Evolutionary conservation across 2,888 invertebrate genomes (phyloP).

Genomic region (Myathropa florea): DNA sequence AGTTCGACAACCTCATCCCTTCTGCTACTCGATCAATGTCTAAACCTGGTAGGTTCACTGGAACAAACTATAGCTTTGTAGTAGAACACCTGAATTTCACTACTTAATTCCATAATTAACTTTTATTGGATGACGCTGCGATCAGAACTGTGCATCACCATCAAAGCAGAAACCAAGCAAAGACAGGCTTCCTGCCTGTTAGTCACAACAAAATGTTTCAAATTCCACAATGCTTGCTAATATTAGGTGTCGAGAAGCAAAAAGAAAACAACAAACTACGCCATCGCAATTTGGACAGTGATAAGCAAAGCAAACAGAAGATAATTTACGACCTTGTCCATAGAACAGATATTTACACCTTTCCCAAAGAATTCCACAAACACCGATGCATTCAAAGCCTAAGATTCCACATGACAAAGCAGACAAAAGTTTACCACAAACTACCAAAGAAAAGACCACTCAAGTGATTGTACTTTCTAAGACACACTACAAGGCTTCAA

Average conservation of each 20-base stretch:
- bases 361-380: not conserved
- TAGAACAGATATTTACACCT: not conserved
- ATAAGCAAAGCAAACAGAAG: not conserved
- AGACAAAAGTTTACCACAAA: not conserved
- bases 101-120: too few species aligned
- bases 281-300: not conserved
- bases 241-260: not conserved
- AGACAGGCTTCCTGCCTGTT: too few species aligned
- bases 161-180: too few species aligned
- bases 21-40: too few species aligned
- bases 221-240: not conserved
- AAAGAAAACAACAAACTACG: not conserved
- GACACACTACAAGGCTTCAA: slow-evolving; percentile 18
- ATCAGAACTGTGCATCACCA: too few species aligned
- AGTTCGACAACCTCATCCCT: too few species aligned
- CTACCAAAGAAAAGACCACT: not conserved
- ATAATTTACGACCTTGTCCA: not conserved
- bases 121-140: too few species aligned
- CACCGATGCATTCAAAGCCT: too few species aligned
- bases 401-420: not conserved
- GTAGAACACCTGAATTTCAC: too few species aligned
- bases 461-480: slow-evolving; percentile 3
- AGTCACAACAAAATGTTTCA: not conserved
- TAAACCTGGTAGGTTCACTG: too few species aligned
- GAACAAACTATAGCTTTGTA: too few species aligned